These are phyloP conservation scores for Orthochromis malagaraziensis DNA, from an alignment of 2,113 vertebrate species.

Conservation along the genomic window DNA sequence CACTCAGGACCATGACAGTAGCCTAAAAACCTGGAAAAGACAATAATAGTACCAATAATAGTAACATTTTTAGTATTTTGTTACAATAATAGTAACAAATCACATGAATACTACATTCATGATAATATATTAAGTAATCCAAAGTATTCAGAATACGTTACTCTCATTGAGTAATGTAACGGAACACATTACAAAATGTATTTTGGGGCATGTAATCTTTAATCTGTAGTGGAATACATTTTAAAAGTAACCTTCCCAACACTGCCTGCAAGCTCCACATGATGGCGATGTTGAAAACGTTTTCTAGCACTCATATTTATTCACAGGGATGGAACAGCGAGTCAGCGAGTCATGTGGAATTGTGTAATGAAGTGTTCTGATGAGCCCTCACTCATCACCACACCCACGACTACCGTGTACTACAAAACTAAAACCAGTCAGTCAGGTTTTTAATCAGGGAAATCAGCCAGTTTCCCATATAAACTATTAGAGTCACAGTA, in stretches of 20 bases:
- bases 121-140: not conserved
- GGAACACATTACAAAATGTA: accelerated
- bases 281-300: not conserved
- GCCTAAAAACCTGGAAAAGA: not conserved
- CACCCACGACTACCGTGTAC: not conserved
- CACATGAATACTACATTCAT: accelerated
- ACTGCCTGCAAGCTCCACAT: not conserved
- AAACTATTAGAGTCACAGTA: not conserved
- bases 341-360: not conserved
- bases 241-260: not conserved
- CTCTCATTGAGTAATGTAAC: not conserved
- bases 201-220: not conserved
- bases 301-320: not conserved
- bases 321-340: not conserved
- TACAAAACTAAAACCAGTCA: not conserved
- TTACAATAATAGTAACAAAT: not conserved
- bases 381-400: not conserved
- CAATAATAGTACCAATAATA: not conserved
- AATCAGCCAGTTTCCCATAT: not conserved
- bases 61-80: not conserved
- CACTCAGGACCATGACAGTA: not conserved
- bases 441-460: constrained; percentile 1
- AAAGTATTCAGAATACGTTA: accelerated
- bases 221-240: not conserved
- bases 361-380: not conserved